Percentiles rank a stretch among this genome's conserved stretches.
These are phyloP conservation scores for Neosalanx taihuensis DNA, from an alignment of 2,797 vertebrate species.

Conservation along the genomic window DNA sequence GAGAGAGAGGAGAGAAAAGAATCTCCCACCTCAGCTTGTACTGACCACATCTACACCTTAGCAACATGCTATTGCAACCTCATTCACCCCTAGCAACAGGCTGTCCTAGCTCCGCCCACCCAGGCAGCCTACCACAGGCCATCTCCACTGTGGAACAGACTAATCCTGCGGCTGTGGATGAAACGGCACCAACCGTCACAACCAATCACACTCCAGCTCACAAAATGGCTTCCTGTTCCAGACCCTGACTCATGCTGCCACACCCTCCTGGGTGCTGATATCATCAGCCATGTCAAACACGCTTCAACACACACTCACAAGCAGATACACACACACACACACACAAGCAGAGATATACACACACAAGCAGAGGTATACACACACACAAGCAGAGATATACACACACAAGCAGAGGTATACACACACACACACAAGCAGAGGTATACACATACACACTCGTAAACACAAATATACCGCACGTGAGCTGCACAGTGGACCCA, in stretches of 20 bases:
- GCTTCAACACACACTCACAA: not conserved
- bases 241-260: slow-evolving; percentile 25
- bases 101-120: slow-evolving; percentile 14
- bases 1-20: too few relatives aligned
- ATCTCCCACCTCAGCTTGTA: not conserved
- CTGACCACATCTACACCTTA: too few relatives aligned
- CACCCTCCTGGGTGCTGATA: slow-evolving; percentile 34
- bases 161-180: slow-evolving; percentile 40
- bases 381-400: too few relatives aligned
- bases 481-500: not conserved
- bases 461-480: not conserved
- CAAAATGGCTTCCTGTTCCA: slow-evolving; percentile 32
- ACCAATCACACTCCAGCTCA: slow-evolving; percentile 37
- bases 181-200: slow-evolving; percentile 62
- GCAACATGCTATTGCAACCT: too few relatives aligned
- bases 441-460: not conserved
- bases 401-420: not conserved
- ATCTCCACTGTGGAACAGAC: slow-evolving; percentile 47
- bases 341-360: too few relatives aligned
- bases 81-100: not conserved
- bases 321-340: not conserved
- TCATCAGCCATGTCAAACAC: slow-evolving; percentile 12
- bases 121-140: not conserved
- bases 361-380: not conserved
- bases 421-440: not conserved